Evolutionary conservation across 2,113 vertebrate genomes (phyloP).

Genomic region (Xenus cinereus): DNA sequence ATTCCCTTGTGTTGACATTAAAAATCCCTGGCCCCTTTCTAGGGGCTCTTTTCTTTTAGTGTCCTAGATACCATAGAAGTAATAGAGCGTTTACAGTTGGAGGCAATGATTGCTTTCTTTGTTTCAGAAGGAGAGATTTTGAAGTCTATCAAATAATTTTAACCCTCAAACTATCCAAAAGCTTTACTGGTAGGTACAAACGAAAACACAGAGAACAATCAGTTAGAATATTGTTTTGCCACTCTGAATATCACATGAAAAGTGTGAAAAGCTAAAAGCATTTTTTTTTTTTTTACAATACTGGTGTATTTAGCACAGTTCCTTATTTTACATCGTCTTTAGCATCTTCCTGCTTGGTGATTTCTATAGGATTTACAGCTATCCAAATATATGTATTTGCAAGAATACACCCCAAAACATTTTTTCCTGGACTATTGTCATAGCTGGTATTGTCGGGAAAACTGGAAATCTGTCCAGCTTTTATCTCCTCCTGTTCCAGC

Average conservation of each 20-base stretch:
- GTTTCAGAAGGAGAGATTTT: constrained; percentile 3
- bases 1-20: constrained; percentile 28
- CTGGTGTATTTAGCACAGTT: not conserved
- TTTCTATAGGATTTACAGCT: not conserved
- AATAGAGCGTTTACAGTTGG: constrained; percentile 48
- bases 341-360: not conserved
- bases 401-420: not conserved
- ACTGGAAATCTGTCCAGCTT: not conserved
- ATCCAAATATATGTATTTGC: not conserved
- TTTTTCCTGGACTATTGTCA: not conserved
- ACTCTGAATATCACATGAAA: not conserved
- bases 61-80: constrained; percentile 46
- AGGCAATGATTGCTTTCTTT: constrained; percentile 11
- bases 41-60: constrained; percentile 34
- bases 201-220: not conserved
- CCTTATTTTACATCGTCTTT: not conserved
- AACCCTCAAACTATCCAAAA: not conserved
- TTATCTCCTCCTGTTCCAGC: not conserved
- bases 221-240: not conserved
- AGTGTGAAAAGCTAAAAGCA: not conserved
- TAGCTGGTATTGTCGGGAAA: not conserved
- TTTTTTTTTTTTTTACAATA: not conserved
- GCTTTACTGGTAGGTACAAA: not conserved
- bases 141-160: not conserved
- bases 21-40: constrained; percentile 17